Conservation (phyloP, 2,888 invertebrate species). For the Rhingia rostrata region DNA sequence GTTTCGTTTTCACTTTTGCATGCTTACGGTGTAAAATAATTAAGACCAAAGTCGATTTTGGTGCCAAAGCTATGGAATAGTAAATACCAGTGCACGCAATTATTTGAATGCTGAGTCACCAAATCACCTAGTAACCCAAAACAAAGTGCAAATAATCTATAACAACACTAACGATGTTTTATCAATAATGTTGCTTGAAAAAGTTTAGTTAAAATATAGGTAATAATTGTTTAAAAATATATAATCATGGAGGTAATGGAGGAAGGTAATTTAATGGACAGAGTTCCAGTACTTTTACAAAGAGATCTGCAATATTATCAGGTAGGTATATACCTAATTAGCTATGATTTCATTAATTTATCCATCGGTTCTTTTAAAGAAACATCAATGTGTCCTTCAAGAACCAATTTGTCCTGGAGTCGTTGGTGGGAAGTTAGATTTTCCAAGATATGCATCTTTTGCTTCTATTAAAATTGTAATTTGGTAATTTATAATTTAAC, state of each 20-base stretch:
- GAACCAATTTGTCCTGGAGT: constrained; percentile 90
- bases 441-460: constrained; percentile 92
- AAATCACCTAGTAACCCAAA: too few relatives aligned
- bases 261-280: constrained; percentile 94
- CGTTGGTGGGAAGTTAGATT: constrained; percentile 92
- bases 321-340: constrained; percentile 82
- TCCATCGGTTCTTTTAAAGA: constrained; percentile 81
- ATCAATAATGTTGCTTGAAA: constrained; percentile 27
- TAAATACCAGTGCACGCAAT: too few relatives aligned
- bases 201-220: neutral
- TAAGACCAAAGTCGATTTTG: too few relatives aligned
- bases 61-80: too few relatives aligned
- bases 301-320: constrained; percentile 93
- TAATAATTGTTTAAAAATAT: constrained; percentile 1
- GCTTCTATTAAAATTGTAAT: constrained; percentile 91
- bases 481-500: constrained; percentile 84
- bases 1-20: too few relatives aligned
- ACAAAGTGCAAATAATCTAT: too few relatives aligned
- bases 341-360: neutral
- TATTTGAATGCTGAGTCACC: too few relatives aligned
- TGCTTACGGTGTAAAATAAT: too few relatives aligned
- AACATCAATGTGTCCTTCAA: constrained; percentile 89
- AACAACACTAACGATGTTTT: neutral
- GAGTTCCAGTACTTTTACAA: constrained; percentile 91
- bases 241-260: constrained; percentile 91